phyloP scores from a whole-genome alignment of 2,888 invertebrate genomes.

The Agrochola lota region DNA sequence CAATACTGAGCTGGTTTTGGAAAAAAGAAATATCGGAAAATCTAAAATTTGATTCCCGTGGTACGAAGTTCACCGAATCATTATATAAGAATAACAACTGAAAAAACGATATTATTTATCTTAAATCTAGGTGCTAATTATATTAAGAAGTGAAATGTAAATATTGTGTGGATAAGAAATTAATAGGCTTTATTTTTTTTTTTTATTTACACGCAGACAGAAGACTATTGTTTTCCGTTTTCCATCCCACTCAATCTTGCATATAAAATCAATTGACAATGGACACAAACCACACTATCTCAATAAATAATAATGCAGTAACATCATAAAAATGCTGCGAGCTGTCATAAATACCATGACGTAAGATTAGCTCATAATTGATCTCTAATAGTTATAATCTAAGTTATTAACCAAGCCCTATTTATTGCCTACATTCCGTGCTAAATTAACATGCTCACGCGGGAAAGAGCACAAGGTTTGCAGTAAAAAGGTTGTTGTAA shows the following conservation, averaged over 20 bases:
- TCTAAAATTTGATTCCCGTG: no score
- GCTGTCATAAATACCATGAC: conserved; percentile 16
- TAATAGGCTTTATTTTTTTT: no score
- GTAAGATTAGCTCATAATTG: conserved; percentile 45
- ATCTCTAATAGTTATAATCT: conserved; percentile 51
- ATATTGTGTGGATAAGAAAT: no score
- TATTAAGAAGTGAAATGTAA: no score
- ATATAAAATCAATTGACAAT: neutral
- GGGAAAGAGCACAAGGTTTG: conserved; percentile 58
- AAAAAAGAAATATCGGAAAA: no score
- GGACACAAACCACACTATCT: neutral
- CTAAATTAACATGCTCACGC: conserved; percentile 43
- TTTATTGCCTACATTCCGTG: conserved; percentile 54
- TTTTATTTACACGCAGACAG: no score
- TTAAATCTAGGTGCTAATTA: no score
- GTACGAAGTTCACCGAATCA: no score
- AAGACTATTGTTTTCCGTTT: neutral
- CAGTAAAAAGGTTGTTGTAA: conserved; percentile 54
- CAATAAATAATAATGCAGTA: conserved; percentile 1
- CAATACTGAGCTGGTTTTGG: no score
- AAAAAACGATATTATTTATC: no score
- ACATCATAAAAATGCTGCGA: conserved; percentile 3
- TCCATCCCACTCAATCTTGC: neutral
- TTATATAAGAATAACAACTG: no score
- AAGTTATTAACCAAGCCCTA: conserved; percentile 45